A percentile compares a stretch with the other conserved stretches of the same genome.
phyloP scores from a whole-genome alignment of 1,140 invertebrate genomes.

The Magallana angulata region DNA sequence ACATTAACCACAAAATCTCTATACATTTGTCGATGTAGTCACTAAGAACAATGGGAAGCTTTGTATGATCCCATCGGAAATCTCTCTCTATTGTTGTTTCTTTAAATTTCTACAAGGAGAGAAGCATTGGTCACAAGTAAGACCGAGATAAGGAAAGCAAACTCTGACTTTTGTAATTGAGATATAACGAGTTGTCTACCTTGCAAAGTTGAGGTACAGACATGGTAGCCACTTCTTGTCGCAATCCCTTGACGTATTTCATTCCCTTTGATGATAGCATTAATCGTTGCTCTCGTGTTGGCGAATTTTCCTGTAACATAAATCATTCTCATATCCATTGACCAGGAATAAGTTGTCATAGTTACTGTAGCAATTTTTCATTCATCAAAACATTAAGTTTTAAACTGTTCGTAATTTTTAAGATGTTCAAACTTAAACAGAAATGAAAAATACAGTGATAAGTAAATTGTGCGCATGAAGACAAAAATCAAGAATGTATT shows the following conservation, averaged over 20 bases:
- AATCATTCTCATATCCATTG: no score
- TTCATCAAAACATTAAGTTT: no score
- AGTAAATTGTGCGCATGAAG: no score
- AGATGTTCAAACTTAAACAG: no score
- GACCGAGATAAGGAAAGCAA: not conserved
- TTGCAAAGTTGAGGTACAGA: conserved; percentile 31
- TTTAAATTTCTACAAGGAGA: conserved; percentile 37
- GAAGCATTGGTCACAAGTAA: not conserved
- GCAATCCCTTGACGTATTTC: conserved; percentile 29
- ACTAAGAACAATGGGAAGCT: not conserved
- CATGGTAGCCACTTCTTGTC: conserved; percentile 13
- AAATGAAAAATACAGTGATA: no score
- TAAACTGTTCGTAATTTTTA: no score
- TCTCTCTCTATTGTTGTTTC: conserved; percentile 16
- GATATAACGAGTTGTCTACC: conserved; percentile 7
- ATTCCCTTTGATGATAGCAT: conserved; percentile 27
- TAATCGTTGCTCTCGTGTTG: conserved; percentile 11
- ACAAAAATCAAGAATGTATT: no score
- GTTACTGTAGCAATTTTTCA: no score
- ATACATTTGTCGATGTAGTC: conserved; percentile 40
- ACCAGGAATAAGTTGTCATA: no score
- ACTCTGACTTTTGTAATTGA: not conserved
- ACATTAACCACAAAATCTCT: conserved; percentile 48
- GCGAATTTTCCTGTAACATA: conserved; percentile 11
- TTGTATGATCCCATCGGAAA: conserved; percentile 35